Evolutionary conservation across 2,113 vertebrate genomes (phyloP), one percentile per base, ranked within the genome.

Genomic region (Elaphurus davidianus): DNA sequence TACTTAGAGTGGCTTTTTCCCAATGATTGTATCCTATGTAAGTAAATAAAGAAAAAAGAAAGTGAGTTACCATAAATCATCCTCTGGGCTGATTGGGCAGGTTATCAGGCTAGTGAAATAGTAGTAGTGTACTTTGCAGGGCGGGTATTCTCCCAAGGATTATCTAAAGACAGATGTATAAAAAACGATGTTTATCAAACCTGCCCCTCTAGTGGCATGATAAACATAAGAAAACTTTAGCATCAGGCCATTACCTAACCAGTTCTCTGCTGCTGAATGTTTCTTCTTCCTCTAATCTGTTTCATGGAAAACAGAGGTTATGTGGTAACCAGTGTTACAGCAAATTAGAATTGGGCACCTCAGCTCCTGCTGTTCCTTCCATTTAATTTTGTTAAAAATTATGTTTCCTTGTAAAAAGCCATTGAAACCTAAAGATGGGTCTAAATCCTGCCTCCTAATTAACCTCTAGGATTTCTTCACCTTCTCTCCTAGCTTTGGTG

Each of bases 401-500:
- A 15, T 78, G 3, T 95, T 95, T 95, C 47, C 21, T 76, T 93
- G 0, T 67, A 76, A 78, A 74, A 43, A 81, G 9, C 40, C 40
- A 19, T 52, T 36, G 36, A 74, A 91, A 87, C 33, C 3, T 45
- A 45, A 25, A 87, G 50, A 3, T 90, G 21, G 89, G 17, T 2
- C 33, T 79, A 57, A 74, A 23, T 79, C 28, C 27, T 90, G 76
- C 21, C 81, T 98, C 78, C 54, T 94, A 52, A 98, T 67, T 79
- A 95, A 94, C 60, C 15, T 94, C n/a, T 54, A 8, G 71, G 25
- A 28, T 62, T 76, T 93, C n/a, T 50, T 91, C 50, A 17, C 55
- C 71, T 19, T 97, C 57, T 96, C 93, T 3, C 79, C 10, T 92
- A 99, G 99, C 98, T 99, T 99, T 3, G 99, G 99, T 9, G 98